Conservation (phyloP, 1,140 invertebrate genomes). For the Steinernema feltiae region DNA sequence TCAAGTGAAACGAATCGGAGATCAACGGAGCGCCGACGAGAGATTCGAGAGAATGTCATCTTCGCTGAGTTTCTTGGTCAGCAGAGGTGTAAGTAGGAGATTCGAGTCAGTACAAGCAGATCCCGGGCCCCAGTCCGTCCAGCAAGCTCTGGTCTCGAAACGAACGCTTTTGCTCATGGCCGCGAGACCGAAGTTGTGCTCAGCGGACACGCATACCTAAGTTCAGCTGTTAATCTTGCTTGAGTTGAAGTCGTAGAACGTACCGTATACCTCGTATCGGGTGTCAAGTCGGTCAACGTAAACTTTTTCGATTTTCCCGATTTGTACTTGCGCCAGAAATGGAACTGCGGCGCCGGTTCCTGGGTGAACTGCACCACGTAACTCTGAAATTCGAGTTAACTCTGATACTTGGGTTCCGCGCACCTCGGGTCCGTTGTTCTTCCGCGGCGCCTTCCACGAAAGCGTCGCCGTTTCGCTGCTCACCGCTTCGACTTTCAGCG, state of each 20-base stretch:
- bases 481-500: slow-evolving; percentile 50
- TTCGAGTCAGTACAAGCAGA: too few species aligned
- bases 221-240: too few species aligned
- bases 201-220: slow-evolving; percentile 52
- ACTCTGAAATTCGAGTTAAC: slow-evolving; percentile 38
- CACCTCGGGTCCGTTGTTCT: slow-evolving; percentile 55
- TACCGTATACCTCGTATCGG: slow-evolving; percentile 55
- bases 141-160: slow-evolving; percentile 49
- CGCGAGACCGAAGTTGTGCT: slow-evolving; percentile 55
- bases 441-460: slow-evolving; percentile 51
- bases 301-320: slow-evolving; percentile 47
- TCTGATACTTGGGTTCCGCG: background rate
- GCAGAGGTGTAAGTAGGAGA: background rate
- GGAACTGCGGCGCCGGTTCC: slow-evolving; percentile 55
- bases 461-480: slow-evolving; percentile 54
- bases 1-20: too few species aligned
- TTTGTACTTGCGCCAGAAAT: slow-evolving; percentile 47
- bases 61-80: slow-evolving; percentile 4
- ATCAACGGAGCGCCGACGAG: too few species aligned
- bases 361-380: slow-evolving; percentile 54
- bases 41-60: slow-evolving; percentile 1
- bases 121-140: too few species aligned
- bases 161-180: slow-evolving; percentile 53
- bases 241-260: too few species aligned
- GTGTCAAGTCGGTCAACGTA: slow-evolving; percentile 47